Percentiles rank a stretch among this genome's conserved stretches.
phyloP scores from a whole-genome alignment of 1,140 invertebrate species.

The Tetramorium alpestre region DNA sequence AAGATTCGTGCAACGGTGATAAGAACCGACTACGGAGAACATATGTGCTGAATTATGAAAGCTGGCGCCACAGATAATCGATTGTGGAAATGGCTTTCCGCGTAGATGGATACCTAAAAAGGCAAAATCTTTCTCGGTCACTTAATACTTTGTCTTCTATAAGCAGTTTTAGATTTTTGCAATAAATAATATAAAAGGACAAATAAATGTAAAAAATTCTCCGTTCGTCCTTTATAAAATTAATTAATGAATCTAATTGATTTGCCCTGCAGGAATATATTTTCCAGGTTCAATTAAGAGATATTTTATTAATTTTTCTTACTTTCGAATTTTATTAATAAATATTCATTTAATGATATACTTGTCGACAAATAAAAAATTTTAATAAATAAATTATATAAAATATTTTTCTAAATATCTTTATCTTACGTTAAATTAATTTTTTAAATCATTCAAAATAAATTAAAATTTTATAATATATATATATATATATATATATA shows the following conservation, averaged over 20 bases:
- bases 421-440: background rate
- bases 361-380: background rate
- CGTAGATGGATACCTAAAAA: slow-evolving; percentile 15
- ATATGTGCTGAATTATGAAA: slow-evolving; percentile 42
- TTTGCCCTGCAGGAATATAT: background rate
- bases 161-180: background rate
- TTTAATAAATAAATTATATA: background rate
- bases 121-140: background rate
- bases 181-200: background rate
- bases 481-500: no score
- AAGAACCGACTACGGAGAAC: slow-evolving; percentile 31
- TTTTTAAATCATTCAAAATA: background rate
- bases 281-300: background rate
- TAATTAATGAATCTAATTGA: background rate
- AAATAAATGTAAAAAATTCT: background rate
- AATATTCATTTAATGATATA: background rate
- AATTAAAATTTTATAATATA: no score
- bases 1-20: slow-evolving; percentile 23
- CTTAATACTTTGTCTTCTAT: background rate
- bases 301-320: background rate
- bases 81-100: slow-evolving; percentile 48
- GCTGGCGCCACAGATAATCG: slow-evolving; percentile 55
- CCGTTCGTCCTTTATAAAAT: background rate
- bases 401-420: background rate
- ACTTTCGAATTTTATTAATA: background rate